These are phyloP conservation scores for Bubo bubo DNA, from an alignment of 2,113 vertebrate genomes.

Conservation along the genomic window DNA sequence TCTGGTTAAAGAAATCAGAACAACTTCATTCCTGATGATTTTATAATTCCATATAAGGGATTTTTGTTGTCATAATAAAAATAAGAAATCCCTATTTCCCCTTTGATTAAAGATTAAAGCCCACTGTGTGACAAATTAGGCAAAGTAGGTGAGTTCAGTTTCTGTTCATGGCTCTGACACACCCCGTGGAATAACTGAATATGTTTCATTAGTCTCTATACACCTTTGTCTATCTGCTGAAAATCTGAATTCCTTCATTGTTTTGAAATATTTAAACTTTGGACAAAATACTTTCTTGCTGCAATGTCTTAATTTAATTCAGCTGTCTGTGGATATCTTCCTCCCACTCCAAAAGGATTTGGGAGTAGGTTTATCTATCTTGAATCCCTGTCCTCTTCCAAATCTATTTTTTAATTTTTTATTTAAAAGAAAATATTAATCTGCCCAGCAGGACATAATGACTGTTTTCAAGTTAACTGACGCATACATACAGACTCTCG, in stretches of 20 bases:
- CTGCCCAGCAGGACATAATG: not conserved
- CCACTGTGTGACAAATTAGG: not conserved
- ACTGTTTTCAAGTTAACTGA: not conserved
- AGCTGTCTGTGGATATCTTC: not conserved
- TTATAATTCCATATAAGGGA: not conserved
- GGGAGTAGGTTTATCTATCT: not conserved
- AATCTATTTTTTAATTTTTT: not conserved
- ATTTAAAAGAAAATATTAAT: not conserved
- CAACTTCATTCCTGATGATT: not conserved
- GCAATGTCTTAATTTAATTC: not conserved
- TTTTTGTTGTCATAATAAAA: not conserved
- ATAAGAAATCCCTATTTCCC: not conserved
- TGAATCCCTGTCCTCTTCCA: not conserved
- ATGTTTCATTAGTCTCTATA: not conserved
- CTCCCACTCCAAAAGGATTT: not conserved
- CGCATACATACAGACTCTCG: not conserved
- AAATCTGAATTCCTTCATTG: not conserved
- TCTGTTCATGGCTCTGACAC: not conserved
- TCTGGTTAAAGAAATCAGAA: conserved; percentile 17
- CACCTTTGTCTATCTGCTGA: not conserved
- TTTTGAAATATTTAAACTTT: not conserved
- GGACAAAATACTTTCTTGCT: not conserved
- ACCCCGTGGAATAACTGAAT: accelerated
- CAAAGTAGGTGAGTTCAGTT: not conserved
- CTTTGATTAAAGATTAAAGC: not conserved